phyloP scores from a whole-genome alignment of 2,797 vertebrate genomes.

The Anguilla anguilla region DNA sequence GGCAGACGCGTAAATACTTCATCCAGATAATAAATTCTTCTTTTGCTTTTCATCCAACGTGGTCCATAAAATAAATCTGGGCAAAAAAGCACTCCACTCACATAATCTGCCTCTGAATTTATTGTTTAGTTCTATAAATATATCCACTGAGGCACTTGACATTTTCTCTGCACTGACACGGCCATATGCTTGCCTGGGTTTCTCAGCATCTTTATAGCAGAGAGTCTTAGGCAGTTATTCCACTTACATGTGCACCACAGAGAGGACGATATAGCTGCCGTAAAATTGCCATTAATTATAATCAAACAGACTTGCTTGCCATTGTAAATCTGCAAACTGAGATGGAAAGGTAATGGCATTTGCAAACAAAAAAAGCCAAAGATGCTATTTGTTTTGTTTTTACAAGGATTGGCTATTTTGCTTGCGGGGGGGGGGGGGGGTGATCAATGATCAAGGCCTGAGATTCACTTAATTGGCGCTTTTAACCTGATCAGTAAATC shows the following conservation, averaged over 20 bases:
- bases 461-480: slow-evolving; percentile 1
- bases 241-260: not conserved
- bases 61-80: not conserved
- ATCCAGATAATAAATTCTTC: not conserved
- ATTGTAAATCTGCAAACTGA: not conserved
- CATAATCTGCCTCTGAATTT: not conserved
- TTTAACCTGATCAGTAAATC: slow-evolving; percentile 20
- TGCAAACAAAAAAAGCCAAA: not conserved
- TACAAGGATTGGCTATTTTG: not conserved
- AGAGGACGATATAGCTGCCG: not conserved
- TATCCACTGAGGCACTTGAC: not conserved
- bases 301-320: not conserved
- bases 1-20: not conserved
- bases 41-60: not conserved
- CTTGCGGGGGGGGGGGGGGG: not conserved
- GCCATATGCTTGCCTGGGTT: not conserved
- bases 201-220: not conserved
- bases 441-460: not conserved
- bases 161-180: not conserved
- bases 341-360: not conserved
- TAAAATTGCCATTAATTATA: not conserved
- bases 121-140: not conserved
- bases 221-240: not conserved
- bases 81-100: not conserved
- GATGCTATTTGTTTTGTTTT: not conserved